Percentiles rank a stretch among this genome's conserved stretches.
These are phyloP conservation scores for Gobio gobio DNA, from an alignment of 2,113 vertebrate genomes.

Conservation along the genomic window DNA sequence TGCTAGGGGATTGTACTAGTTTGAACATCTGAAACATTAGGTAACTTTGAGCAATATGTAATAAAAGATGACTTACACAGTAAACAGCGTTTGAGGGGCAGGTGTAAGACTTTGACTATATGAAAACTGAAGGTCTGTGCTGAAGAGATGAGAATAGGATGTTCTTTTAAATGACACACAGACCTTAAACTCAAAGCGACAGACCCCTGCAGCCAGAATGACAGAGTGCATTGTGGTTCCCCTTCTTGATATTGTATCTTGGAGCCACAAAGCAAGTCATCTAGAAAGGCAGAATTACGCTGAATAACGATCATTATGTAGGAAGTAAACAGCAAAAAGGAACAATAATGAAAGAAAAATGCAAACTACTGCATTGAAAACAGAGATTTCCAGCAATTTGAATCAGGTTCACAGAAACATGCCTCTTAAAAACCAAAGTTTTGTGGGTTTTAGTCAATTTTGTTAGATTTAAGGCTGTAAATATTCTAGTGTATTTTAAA, in stretches of 20 bases:
- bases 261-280: background rate
- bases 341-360: background rate
- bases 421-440: background rate
- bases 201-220: conserved; percentile 29
- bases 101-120: background rate
- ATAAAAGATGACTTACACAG: background rate
- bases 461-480: background rate
- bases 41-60: background rate
- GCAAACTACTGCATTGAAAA: background rate
- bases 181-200: conserved; percentile 13
- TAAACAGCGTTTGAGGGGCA: background rate
- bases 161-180: conserved; percentile 30
- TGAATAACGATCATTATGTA: conserved; percentile 21
- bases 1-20: background rate
- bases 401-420: background rate
- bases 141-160: conserved; percentile 23
- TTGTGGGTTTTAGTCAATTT: background rate
- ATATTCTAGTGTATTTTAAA: background rate
- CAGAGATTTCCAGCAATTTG: background rate
- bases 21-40: background rate
- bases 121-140: conserved; percentile 22
- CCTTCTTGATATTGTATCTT: background rate
- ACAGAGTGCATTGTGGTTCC: background rate
- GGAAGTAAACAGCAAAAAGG: conserved; percentile 9
- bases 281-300: background rate